Evolutionary conservation across 2,797 vertebrate species (phyloP).

Genomic region (Poliocrania exsul): DNA sequence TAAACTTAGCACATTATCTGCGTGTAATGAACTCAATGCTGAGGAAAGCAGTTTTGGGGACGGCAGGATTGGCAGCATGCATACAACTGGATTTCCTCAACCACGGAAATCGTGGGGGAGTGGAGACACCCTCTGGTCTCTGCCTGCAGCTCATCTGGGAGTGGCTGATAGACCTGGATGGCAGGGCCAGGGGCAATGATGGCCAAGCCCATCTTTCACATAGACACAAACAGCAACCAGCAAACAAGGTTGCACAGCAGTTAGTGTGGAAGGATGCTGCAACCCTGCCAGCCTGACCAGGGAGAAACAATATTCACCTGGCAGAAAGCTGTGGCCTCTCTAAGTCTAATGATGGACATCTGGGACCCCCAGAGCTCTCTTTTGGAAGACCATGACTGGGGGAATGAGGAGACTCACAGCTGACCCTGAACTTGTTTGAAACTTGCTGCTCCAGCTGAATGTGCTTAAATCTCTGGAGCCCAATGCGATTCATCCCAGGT

Average conservation of each 20-base stretch:
- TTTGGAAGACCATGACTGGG: not conserved
- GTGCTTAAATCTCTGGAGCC: not conserved
- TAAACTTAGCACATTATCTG: not conserved
- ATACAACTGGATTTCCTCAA: not conserved
- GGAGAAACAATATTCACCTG: not conserved
- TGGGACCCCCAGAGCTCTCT: not conserved
- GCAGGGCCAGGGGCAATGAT: not conserved
- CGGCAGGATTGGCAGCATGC: rapidly evolving
- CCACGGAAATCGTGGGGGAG: rapidly evolving
- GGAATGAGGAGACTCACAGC: not conserved
- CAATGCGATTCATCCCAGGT: not conserved
- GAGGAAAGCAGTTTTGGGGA: not conserved
- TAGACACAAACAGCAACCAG: too few relatives aligned
- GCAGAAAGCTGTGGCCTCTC: not conserved
- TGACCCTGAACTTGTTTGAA: not conserved
- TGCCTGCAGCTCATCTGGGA: not conserved
- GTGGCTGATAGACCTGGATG: not conserved
- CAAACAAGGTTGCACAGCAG: not conserved
- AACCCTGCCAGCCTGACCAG: not conserved
- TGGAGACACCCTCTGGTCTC: not conserved
- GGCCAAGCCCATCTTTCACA: not conserved
- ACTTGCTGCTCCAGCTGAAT: not conserved
- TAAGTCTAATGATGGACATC: not conserved
- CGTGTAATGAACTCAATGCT: not conserved
- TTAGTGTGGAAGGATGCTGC: not conserved